Conservation (phyloP, 2,113 vertebrate species). For the Phaethon lepturus region DNA sequence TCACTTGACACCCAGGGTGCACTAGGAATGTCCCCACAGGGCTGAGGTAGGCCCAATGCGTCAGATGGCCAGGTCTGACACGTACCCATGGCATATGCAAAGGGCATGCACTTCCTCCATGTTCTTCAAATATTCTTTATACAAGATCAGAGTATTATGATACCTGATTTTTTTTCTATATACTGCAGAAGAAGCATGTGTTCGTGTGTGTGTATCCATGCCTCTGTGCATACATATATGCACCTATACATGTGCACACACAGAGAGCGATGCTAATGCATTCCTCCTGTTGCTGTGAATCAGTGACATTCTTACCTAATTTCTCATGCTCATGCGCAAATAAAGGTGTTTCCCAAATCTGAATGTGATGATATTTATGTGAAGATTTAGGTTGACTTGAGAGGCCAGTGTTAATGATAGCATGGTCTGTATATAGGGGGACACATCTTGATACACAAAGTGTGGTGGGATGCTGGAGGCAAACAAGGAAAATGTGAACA, state of each 20-base stretch:
- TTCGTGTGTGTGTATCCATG: too few relatives aligned
- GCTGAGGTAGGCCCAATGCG: neutral
- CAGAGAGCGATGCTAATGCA: too few relatives aligned
- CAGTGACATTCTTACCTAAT: neutral
- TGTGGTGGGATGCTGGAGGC: too few relatives aligned
- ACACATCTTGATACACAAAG: too few relatives aligned
- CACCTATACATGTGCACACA: neutral
- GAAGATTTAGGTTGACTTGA: neutral
- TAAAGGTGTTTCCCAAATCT: neutral
- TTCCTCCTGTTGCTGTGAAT: neutral
- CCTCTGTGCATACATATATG: too few relatives aligned
- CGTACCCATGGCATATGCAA: neutral
- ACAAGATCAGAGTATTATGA: neutral
- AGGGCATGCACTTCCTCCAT: neutral
- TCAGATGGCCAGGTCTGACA: neutral
- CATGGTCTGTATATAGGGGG: too few relatives aligned
- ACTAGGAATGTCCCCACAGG: neutral
- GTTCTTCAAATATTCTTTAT: neutral
- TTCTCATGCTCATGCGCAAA: neutral
- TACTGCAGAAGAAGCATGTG: neutral
- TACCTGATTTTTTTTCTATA: neutral
- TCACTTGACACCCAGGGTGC: too few relatives aligned
- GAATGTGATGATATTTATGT: neutral
- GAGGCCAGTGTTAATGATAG: neutral
- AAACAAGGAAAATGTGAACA: neutral